Evolutionary conservation across 1,140 invertebrate genomes (phyloP), one percentile per base, ranked within the genome.

Genomic region (Spodoptera frugiperda): DNA sequence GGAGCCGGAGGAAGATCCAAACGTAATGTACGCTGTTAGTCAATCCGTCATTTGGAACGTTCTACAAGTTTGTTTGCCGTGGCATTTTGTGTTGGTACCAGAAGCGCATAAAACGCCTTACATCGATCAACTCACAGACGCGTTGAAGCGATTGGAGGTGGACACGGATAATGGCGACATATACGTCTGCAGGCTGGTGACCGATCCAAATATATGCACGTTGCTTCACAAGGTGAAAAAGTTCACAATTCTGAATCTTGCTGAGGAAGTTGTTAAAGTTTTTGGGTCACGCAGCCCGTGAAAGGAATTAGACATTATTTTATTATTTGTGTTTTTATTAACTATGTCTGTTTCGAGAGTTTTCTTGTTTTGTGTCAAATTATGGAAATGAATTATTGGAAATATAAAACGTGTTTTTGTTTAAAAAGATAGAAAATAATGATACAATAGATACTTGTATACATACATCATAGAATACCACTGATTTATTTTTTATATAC

Each of bases 21-120:
- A 89, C 54, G 48, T 93, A 68, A 80, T 73, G 1, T 94, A 93
- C 53, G 82, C 86, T 19, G 87, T 94, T 9, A 86, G 83, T 73
- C 90, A 92, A 81, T 59, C 83, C 9, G 84, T 87, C 49, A 91
- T 94, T 76, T 92, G 88, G 90, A 94, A 94, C 51, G 82, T 94
- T 14, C 78, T 94, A 9, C 76, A 82, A 33, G 87, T 92, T 71
- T 93, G 90, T 55, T 82, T 94, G n/a, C 92, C 92, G 0, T 93
- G 91, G 90, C 88, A 92, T 72, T 94, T 93, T 70, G 17, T 73
- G 21, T 73, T 89, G n/a, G 14, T 84, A 8, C 84, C 90, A 11
- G 88, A 92, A 65, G 82, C 83, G 72, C 88, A 78, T 48, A 67
- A 25, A 9, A 87, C 88, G 19, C 79, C 84, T 8, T 89, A 91